Evolutionary conservation across 2,888 invertebrate genomes (phyloP).

Genomic region (Drosophila mettleri): DNA sequence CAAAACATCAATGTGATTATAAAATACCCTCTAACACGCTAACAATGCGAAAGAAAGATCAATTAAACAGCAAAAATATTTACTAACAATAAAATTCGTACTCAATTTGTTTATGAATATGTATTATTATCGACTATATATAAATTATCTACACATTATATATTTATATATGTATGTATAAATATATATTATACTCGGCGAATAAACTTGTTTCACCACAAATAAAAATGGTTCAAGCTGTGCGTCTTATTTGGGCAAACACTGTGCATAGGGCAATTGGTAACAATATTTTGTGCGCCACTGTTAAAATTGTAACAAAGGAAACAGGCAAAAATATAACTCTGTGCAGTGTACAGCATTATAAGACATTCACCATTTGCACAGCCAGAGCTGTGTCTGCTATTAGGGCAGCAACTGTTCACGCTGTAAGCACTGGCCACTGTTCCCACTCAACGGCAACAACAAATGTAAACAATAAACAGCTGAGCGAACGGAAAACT

Average conservation of each 20-base stretch:
- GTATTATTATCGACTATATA: slow-evolving; percentile 69
- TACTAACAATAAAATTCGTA: slow-evolving; percentile 67
- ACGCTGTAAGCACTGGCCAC: neutral
- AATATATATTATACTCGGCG: slow-evolving; percentile 59
- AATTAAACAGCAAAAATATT: slow-evolving; percentile 59
- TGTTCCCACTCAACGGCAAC: slow-evolving; percentile 14
- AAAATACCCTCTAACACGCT: slow-evolving; percentile 57
- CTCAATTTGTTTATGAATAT: slow-evolving; percentile 68
- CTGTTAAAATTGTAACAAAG: slow-evolving; percentile 2
- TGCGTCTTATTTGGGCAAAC: slow-evolving; percentile 25
- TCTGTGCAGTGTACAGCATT: too few relatives aligned
- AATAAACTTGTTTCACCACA: slow-evolving; percentile 57
- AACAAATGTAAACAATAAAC: slow-evolving; percentile 44
- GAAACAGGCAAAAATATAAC: neutral
- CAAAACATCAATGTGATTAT: slow-evolving; percentile 73
- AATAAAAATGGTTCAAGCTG: neutral
- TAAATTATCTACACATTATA: slow-evolving; percentile 59
- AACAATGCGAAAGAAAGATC: slow-evolving; percentile 43
- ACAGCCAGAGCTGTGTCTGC: too few relatives aligned
- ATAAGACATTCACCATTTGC: too few relatives aligned
- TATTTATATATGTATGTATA: slow-evolving; percentile 57
- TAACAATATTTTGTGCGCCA: slow-evolving; percentile 1
- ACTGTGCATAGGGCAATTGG: slow-evolving; percentile 1
- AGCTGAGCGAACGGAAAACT: slow-evolving; percentile 39
- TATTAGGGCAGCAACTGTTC: slow-evolving; percentile 2